These are phyloP conservation scores for Ashinkailepas kermadecensis DNA, from an alignment of 2,888 invertebrate species.

Conservation along the genomic window DNA sequence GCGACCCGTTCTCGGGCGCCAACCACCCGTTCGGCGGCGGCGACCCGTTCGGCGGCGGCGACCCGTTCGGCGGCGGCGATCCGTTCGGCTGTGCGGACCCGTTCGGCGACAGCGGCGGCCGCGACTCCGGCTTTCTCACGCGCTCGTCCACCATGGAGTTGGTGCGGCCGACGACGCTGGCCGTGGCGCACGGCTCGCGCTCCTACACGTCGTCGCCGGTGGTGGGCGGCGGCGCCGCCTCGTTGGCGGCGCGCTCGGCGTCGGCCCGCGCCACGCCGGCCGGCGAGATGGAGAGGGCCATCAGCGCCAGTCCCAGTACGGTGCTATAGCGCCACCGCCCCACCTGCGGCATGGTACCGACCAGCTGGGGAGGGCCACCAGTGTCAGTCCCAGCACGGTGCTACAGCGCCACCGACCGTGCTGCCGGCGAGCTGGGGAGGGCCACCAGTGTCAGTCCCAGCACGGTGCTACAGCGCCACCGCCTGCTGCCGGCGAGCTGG, in stretches of 20 bases:
- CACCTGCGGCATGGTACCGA: background rate
- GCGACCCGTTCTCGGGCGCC: constrained; percentile 5
- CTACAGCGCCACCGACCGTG: background rate
- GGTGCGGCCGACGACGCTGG: background rate
- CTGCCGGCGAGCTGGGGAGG: background rate
- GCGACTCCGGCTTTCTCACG: constrained; percentile 1
- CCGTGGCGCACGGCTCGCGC: background rate
- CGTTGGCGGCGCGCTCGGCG: background rate
- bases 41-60: background rate
- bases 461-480: background rate
- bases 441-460: background rate
- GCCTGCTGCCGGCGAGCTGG: background rate
- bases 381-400: background rate
- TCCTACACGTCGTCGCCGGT: constrained; percentile 1
- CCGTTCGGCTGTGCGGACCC: background rate
- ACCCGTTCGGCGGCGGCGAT: background rate
- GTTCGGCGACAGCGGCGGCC: background rate
- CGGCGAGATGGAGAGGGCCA: background rate
- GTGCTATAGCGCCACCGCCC: background rate
- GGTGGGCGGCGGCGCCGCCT: background rate
- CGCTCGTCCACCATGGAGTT: constrained; percentile 13
- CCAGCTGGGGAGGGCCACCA: background rate
- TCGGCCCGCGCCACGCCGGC: constrained; percentile 16
- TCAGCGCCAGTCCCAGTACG: background rate
- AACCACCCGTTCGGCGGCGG: background rate